phyloP scores from a whole-genome alignment of 2,888 invertebrate genomes.

The Ypsolopha sequella region DNA sequence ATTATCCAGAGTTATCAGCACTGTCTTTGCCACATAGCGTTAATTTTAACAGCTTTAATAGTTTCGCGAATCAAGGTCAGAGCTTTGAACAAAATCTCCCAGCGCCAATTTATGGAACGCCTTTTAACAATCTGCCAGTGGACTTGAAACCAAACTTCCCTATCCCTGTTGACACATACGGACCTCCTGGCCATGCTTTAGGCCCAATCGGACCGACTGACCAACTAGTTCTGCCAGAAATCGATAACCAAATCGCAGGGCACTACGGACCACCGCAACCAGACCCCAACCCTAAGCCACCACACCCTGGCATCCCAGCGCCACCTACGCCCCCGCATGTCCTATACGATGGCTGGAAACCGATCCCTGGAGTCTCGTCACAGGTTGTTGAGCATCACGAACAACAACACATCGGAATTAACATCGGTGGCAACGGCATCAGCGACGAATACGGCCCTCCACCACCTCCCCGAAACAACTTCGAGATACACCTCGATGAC shows the following conservation, averaged over 20 bases:
- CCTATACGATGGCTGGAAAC: conserved; percentile 89
- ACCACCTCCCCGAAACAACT: conserved; percentile 21
- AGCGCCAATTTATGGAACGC: conserved; percentile 56
- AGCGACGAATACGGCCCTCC: conserved; percentile 39
- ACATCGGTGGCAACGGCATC: neutral
- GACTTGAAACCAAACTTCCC: conserved; percentile 60
- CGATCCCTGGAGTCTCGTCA: conserved; percentile 76
- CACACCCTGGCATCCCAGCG: conserved; percentile 78
- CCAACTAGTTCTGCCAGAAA: conserved; percentile 45
- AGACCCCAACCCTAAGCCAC: conserved; percentile 70
- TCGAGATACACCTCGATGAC: conserved; percentile 28
- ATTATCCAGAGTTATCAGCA: conserved; percentile 19
- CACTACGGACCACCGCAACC: conserved; percentile 73
- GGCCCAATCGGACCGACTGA: conserved; percentile 50
- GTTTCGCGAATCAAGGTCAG: conserved; percentile 13
- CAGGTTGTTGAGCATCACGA: conserved; percentile 42
- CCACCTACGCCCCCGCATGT: conserved; percentile 82
- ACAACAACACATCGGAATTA: conserved; percentile 7
- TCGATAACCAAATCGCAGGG: conserved; percentile 27
- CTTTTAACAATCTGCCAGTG: conserved; percentile 31
- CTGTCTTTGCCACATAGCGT: conserved; percentile 15
- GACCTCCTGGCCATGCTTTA: conserved; percentile 53
- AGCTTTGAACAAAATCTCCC: conserved; percentile 42
- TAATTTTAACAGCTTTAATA: too few species aligned
- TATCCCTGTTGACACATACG: conserved; percentile 51